A percentile compares a stretch with the other conserved stretches of the same genome.
Conservation (phyloP, 2,797 vertebrate species). For the Myoxocephalus aenaeus region DNA sequence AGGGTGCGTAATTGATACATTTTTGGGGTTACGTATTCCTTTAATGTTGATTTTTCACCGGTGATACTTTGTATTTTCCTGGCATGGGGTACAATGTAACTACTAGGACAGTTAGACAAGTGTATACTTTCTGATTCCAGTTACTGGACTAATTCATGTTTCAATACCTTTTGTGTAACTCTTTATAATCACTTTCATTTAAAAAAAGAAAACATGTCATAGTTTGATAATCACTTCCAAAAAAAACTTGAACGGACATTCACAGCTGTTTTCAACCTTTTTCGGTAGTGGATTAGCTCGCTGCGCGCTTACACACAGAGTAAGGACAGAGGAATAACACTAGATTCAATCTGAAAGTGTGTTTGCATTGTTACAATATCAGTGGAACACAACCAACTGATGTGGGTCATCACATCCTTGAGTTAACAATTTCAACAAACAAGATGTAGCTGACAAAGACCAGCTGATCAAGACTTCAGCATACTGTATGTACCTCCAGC, state of each 20-base stretch:
- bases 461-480: not conserved
- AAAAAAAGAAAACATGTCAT: not conserved
- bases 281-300: not conserved
- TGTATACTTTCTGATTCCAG: not conserved
- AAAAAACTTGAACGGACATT: not conserved
- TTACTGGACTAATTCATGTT: not conserved
- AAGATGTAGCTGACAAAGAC: not conserved
- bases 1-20: no score
- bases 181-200: not conserved
- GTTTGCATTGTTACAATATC: not conserved
- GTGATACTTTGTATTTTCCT: not conserved
- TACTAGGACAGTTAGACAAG: not conserved
- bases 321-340: not conserved
- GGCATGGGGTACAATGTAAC: not conserved
- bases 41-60: not conserved
- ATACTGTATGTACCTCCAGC: slow-evolving; percentile 6
- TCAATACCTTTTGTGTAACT: not conserved
- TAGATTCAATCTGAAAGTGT: not conserved
- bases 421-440: not conserved
- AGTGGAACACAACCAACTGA: not conserved
- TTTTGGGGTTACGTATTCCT: no score
- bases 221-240: not conserved
- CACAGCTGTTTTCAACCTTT: not conserved
- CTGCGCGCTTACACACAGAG: not conserved
- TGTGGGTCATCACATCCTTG: not conserved